phyloP scores from a whole-genome alignment of 1,140 invertebrate species.

The Zaprionus ghesquierei region DNA sequence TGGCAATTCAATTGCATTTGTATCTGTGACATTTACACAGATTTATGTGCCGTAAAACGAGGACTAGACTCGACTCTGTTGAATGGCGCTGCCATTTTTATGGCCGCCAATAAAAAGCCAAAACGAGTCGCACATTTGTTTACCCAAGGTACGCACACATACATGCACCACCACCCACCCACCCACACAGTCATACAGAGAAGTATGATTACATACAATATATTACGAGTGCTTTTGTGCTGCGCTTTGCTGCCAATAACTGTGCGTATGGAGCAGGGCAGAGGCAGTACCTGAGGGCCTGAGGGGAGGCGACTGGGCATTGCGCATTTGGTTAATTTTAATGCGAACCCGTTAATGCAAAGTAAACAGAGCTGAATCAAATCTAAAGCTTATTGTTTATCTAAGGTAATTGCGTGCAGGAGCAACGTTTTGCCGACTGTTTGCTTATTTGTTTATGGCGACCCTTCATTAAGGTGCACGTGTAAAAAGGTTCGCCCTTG shows the following conservation, averaged over 20 bases:
- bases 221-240: slow-evolving; percentile 5
- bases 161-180: not conserved
- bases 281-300: too few species aligned
- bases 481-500: slow-evolving; percentile 9
- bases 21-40: slow-evolving; percentile 47
- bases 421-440: slow-evolving; percentile 25
- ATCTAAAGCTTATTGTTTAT: slow-evolving; percentile 46
- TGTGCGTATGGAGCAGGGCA: not conserved
- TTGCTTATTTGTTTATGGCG: slow-evolving; percentile 57
- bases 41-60: slow-evolving; percentile 70
- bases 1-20: slow-evolving; percentile 47
- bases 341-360: slow-evolving; percentile 60
- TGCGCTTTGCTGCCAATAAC: slow-evolving; percentile 30
- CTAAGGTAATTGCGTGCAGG: slow-evolving; percentile 56
- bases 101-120: slow-evolving; percentile 58
- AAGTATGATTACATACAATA: not conserved
- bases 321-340: slow-evolving; percentile 53
- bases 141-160: not conserved
- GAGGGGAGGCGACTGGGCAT: not conserved
- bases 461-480: slow-evolving; percentile 47
- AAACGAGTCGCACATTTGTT: slow-evolving; percentile 31
- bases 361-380: slow-evolving; percentile 57
- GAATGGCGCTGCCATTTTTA: slow-evolving; percentile 42
- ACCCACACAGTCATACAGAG: not conserved
- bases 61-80: slow-evolving; percentile 45